These are phyloP conservation scores for Hemibagrus wyckioides DNA, from an alignment of 2,113 vertebrate species.

Conservation along the genomic window DNA sequence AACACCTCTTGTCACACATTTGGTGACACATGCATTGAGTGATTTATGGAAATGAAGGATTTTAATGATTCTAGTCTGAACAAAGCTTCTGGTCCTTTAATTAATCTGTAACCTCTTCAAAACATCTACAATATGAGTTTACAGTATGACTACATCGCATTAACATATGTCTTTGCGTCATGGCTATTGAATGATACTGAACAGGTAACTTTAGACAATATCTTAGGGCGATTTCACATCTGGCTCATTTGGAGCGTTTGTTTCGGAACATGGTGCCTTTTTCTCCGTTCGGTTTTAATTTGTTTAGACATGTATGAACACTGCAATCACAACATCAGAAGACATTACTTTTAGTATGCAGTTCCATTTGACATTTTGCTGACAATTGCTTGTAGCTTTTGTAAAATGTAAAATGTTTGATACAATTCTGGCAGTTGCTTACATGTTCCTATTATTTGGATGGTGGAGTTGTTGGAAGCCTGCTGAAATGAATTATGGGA, in stretches of 20 bases:
- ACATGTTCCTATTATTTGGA: neutral
- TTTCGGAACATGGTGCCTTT: neutral
- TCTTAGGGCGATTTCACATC: no score
- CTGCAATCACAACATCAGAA: no score
- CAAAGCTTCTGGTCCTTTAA: neutral
- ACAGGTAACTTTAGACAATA: neutral
- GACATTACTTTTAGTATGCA: neutral
- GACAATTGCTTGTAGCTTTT: no score
- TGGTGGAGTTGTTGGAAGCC: no score
- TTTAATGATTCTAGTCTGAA: neutral
- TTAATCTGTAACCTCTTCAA: neutral
- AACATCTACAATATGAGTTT: neutral
- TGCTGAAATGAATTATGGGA: no score
- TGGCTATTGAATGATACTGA: neutral
- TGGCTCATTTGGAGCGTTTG: no score
- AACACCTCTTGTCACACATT: conserved; percentile 13
- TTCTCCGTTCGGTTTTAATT: neutral
- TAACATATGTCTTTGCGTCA: neutral
- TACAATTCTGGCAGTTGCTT: neutral
- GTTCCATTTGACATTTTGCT: neutral
- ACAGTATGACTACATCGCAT: neutral
- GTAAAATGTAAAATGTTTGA: neutral
- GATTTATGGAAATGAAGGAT: neutral
- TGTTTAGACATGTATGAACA: no score
- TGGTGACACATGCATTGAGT: neutral